These are phyloP conservation scores for Amniataba percoides DNA, from an alignment of 2,797 vertebrate species.

Conservation along the genomic window DNA sequence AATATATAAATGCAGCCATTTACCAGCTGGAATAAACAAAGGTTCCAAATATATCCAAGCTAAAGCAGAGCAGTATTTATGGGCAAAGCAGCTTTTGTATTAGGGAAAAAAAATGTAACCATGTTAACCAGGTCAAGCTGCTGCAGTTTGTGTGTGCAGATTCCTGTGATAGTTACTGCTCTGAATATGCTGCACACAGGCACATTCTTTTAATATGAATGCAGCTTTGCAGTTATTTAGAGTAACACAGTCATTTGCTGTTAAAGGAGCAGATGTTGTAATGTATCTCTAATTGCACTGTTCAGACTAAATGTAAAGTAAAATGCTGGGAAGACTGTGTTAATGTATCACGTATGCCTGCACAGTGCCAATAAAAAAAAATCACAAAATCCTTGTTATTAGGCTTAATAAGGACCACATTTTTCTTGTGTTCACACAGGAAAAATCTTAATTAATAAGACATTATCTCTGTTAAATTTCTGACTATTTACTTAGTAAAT, in stretches of 20 bases:
- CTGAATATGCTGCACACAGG: not conserved
- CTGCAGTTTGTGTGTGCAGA: not conserved
- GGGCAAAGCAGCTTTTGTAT: not conserved
- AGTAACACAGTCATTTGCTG: slow-evolving; percentile 5
- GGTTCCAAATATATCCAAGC: not conserved
- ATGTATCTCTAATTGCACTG: not conserved
- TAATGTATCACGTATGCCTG: not conserved
- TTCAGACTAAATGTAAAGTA: not conserved
- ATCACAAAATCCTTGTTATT: not conserved
- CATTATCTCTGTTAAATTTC: not conserved
- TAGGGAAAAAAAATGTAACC: not conserved
- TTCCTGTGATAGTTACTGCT: not conserved
- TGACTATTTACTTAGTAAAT: slow-evolving; percentile 15
- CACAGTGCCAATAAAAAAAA: not conserved
- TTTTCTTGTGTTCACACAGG: slow-evolving; percentile 2
- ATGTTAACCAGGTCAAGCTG: not conserved
- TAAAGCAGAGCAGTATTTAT: not conserved
- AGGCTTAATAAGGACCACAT: not conserved
- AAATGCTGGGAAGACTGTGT: not conserved
- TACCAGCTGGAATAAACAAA: not conserved
- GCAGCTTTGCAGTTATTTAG: not conserved
- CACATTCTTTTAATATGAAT: not conserved
- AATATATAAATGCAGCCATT: not conserved
- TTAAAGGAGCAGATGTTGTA: slow-evolving; percentile 5
- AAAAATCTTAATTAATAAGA: slow-evolving; percentile 1